A percentile compares a stretch with the other conserved stretches of the same genome.
These are phyloP conservation scores for Apolygus lucorum DNA, from an alignment of 1,140 invertebrate genomes.

Conservation along the genomic window DNA sequence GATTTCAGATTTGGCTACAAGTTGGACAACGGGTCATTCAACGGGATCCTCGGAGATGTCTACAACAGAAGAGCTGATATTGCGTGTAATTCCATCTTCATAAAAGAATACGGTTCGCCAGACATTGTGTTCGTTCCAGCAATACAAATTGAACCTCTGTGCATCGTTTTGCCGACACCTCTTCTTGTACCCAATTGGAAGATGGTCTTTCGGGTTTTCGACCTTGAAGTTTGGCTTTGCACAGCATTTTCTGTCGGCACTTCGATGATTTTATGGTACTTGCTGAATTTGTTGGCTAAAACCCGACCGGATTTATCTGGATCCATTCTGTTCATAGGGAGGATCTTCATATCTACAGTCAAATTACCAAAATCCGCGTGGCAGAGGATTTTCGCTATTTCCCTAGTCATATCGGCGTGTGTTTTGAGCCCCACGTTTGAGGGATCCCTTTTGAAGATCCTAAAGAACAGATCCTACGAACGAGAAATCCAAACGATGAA, in stretches of 20 bases:
- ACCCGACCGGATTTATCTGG: not conserved
- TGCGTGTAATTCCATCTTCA: not conserved
- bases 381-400: not conserved
- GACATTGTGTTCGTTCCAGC: not conserved
- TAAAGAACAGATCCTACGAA: too few relatives aligned
- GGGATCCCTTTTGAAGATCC: not conserved
- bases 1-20: not conserved
- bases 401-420: not conserved
- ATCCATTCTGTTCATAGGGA: not conserved
- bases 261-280: not conserved
- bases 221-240: not conserved
- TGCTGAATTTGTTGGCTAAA: not conserved
- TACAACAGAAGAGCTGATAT: not conserved
- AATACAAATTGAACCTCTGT: not conserved
- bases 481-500: too few relatives aligned
- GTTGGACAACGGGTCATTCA: not conserved
- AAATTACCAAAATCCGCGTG: not conserved
- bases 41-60: not conserved
- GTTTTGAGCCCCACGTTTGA: not conserved
- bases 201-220: not conserved
- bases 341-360: not conserved
- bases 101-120: not conserved
- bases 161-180: not conserved
- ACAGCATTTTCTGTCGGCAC: not conserved
- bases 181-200: not conserved